A percentile compares a stretch with the other conserved stretches of the same genome.
phyloP scores from a whole-genome alignment of 2,888 invertebrate genomes.

The Ophioninae sp. region DNA sequence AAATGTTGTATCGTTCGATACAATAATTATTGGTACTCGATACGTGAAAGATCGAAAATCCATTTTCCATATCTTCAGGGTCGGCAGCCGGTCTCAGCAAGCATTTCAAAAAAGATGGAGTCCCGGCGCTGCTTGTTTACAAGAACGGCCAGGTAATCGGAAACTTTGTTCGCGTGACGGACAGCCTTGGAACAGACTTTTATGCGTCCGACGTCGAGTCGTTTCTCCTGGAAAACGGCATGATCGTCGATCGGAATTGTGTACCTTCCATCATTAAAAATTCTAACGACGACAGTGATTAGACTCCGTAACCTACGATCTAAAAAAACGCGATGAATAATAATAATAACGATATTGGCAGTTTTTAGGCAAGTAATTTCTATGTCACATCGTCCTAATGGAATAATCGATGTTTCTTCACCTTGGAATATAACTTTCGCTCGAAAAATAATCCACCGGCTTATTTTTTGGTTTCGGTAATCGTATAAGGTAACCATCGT shows the following conservation, averaged over 20 bases:
- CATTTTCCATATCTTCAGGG: constrained; percentile 78
- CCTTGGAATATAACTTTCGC: background rate
- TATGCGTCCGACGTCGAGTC: constrained; percentile 94
- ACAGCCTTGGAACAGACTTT: constrained; percentile 95
- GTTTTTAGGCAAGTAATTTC: background rate
- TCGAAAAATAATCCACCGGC: background rate
- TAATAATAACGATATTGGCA: background rate
- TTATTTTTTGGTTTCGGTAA: background rate
- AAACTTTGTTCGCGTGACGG: constrained; percentile 93
- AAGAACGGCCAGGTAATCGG: constrained; percentile 95
- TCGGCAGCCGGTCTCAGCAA: constrained; percentile 92
- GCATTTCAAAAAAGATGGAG: constrained; percentile 92
- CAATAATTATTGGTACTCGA: background rate
- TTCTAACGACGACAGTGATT: constrained; percentile 77
- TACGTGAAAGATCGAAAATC: background rate
- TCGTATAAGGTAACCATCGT: background rate
- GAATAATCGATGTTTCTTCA: background rate
- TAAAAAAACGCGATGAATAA: background rate
- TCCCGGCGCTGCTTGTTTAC: constrained; percentile 96
- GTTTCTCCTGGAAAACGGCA: constrained; percentile 93
- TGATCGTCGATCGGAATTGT: constrained; percentile 88
- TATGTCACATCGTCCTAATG: too few species aligned
- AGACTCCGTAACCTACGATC: background rate
- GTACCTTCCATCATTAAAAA: constrained; percentile 81
- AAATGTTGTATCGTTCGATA: background rate